Base-by-base conservation (phyloP, 37 sponge, comb jelly and placozoan genomes). In the Chondrosia reniformis region DNA sequence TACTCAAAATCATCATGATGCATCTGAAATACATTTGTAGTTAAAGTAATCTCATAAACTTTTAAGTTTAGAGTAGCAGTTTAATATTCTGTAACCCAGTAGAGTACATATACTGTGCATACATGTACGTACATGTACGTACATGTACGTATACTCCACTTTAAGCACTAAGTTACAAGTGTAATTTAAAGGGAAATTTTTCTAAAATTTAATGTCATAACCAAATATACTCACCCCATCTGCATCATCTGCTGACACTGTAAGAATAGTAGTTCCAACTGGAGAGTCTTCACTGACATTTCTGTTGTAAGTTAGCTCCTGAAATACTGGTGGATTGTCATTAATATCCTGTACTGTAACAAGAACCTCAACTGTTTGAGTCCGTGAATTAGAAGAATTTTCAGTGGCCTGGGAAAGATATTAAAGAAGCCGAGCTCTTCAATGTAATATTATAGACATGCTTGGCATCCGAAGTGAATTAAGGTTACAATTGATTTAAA, bases 151-250 rank as follows among this genome's bases (percentile, higher is more conserved):
- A n/a, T n/a, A n/a, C n/a, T n/a, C n/a, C n/a, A n/a, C n/a, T n/a
- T n/a, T n/a, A n/a, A n/a, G n/a, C n/a, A n/a, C n/a, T n/a, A n/a
- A n/a, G n/a, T n/a, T n/a, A n/a, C n/a, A n/a, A n/a, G n/a, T n/a
- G n/a, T n/a, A n/a, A n/a, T n/a, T n/a, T n/a, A n/a, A n/a, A n/a
- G n/a, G n/a, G n/a, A n/a, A n/a, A n/a, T n/a, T n/a, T n/a, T n/a
- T n/a, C n/a, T n/a, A n/a, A n/a, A n/a, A n/a, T n/a, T n/a, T n/a
- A n/a, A n/a, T n/a, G n/a, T n/a, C n/a, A n/a, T n/a, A n/a, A n/a
- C n/a, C n/a, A n/a, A n/a, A 49, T 15, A 49, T 7, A 59, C 72
- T 69, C 44, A 69, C 72, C 36, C 72, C 72, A 69, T 69, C 72
- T 17, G 22, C 22, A 25, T 69, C 72, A 3, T 8, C 36, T 10